Evolutionary conservation across 1,140 invertebrate genomes (phyloP).

Genomic region (Diplogasteroides magnus): DNA sequence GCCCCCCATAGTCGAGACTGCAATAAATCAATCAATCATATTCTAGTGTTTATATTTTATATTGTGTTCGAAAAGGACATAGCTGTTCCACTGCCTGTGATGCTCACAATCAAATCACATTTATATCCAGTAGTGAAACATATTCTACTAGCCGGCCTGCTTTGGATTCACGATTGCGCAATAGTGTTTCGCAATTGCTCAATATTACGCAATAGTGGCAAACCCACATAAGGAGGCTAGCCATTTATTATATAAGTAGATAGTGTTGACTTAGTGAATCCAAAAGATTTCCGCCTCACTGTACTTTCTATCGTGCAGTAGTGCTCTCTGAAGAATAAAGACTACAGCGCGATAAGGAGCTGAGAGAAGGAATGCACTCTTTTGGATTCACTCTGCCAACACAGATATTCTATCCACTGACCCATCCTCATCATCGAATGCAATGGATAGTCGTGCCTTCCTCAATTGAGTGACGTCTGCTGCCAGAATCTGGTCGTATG

Average conservation of each 20-base stretch:
- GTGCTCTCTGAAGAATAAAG: not conserved
- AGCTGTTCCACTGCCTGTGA: too few species aligned
- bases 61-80: slow-evolving; percentile 6
- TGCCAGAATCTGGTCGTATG: slow-evolving; percentile 91
- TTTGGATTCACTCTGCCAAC: not conserved
- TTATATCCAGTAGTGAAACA: too few species aligned
- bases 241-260: too few species aligned
- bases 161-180: too few species aligned
- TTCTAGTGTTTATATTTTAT: slow-evolving; percentile 9
- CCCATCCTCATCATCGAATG: slow-evolving; percentile 92
- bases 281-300: not conserved
- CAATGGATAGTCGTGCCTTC: slow-evolving; percentile 85
- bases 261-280: too few species aligned
- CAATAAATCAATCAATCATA: slow-evolving; percentile 17
- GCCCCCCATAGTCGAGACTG: slow-evolving; percentile 88
- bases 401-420: slow-evolving; percentile 31
- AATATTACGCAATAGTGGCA: too few species aligned
- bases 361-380: not conserved
- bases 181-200: too few species aligned
- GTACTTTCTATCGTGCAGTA: not conserved
- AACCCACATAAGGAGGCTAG: too few species aligned
- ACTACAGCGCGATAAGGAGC: not conserved
- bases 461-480: slow-evolving; percentile 89
- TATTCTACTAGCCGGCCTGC: too few species aligned
- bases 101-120: too few species aligned